Evolutionary conservation across 2,797 vertebrate species (phyloP).

Genomic region (Lerista edwardsae): DNA sequence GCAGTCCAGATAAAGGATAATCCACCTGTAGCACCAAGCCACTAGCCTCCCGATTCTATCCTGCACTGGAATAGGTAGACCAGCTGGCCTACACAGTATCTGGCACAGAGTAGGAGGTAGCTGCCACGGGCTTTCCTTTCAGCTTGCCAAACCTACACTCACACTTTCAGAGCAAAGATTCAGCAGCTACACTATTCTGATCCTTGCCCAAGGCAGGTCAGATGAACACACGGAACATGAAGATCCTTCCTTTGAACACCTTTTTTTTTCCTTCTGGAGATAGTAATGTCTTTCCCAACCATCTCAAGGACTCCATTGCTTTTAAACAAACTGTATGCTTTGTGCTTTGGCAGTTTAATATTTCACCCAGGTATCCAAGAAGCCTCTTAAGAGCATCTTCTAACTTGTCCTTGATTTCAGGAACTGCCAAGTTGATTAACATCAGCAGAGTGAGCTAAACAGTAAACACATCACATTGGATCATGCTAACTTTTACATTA

Average conservation of each 20-base stretch:
- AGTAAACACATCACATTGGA: constrained; percentile 1
- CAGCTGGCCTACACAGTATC: too few species aligned
- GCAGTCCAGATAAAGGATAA: too few species aligned
- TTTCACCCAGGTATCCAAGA: not conserved
- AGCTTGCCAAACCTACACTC: not conserved
- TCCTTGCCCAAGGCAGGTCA: not conserved
- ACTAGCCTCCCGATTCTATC: too few species aligned
- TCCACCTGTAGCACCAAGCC: too few species aligned
- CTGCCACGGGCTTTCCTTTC: too few species aligned
- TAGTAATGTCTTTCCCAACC: not conserved
- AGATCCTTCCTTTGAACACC: not conserved
- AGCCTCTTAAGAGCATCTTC: not conserved
- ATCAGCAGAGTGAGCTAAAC: not conserved
- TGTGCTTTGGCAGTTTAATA: constrained; percentile 10
- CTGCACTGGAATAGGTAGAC: too few species aligned
- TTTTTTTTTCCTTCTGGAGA: too few species aligned
- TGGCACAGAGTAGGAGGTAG: too few species aligned
- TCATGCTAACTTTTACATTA: not conserved
- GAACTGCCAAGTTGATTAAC: not conserved
- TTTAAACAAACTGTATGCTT: not conserved
- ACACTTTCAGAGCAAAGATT: not conserved
- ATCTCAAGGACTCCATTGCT: not conserved
- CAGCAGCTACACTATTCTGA: not conserved
- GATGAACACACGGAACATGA: constrained; percentile 2
- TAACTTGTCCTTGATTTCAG: constrained; percentile 5